Evolutionary conservation across 2,113 vertebrate genomes (phyloP).

Genomic region (Sylvietta virens): DNA sequence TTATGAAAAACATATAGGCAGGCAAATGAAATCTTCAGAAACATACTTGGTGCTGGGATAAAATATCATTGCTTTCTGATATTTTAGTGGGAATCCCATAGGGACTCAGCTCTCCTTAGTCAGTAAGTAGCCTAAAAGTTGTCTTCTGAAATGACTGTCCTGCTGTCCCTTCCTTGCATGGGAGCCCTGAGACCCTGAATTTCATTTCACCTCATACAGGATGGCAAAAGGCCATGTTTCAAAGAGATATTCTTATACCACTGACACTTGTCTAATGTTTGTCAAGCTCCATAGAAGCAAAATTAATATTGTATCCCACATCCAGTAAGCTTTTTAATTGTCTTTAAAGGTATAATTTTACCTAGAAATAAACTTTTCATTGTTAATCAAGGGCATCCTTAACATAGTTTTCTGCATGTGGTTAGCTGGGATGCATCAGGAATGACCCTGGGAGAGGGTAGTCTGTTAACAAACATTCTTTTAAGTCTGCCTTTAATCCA

Average conservation of each 20-base stretch:
- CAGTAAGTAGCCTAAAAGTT: neutral
- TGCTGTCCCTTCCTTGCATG: neutral
- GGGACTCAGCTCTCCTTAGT: neutral
- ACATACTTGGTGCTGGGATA: neutral
- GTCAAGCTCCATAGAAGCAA: neutral
- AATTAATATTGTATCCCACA: neutral
- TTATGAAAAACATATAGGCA: neutral
- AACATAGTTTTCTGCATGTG: neutral
- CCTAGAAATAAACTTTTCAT: neutral
- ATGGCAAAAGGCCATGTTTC: neutral
- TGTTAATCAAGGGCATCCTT: neutral
- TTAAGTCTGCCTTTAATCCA: slow-evolving; percentile 11
- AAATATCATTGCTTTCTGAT: neutral
- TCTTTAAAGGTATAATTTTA: neutral
- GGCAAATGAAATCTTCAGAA: neutral
- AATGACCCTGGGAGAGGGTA: neutral
- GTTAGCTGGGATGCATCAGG: neutral
- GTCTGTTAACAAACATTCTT: neutral
- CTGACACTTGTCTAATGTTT: neutral
- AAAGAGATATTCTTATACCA: neutral
- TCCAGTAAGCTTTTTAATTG: neutral
- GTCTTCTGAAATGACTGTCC: neutral
- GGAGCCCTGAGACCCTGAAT: neutral
- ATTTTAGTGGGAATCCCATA: neutral
- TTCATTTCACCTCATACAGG: neutral